These are phyloP conservation scores for Mystacides longicornis DNA, from an alignment of 2,888 invertebrate species.

Conservation along the genomic window DNA sequence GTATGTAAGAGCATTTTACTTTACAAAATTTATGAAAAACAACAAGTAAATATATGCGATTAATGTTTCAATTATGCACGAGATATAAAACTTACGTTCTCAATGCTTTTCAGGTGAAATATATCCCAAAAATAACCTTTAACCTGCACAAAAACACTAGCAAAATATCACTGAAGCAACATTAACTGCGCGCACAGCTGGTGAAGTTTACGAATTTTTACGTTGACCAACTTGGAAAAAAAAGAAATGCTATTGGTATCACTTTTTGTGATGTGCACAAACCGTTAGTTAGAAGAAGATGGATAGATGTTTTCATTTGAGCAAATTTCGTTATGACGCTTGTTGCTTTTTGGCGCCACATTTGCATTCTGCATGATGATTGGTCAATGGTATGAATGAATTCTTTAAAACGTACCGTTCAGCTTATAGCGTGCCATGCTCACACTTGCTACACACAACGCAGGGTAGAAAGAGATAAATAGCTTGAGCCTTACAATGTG, in stretches of 20 bases:
- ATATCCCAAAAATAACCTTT: not conserved
- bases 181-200: constrained; percentile 14
- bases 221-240: not conserved
- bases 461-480: not conserved
- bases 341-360: constrained; percentile 17
- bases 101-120: not conserved
- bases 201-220: constrained; percentile 6
- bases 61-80: not conserved
- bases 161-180: not conserved
- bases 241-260: constrained; percentile 3
- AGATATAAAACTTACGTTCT: not conserved
- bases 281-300: not conserved
- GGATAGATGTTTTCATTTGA: not conserved
- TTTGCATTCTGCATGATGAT: constrained; percentile 5
- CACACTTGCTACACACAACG: not conserved
- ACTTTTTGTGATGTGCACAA: constrained; percentile 2
- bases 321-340: constrained; percentile 9
- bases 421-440: not conserved
- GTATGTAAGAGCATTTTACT: not conserved
- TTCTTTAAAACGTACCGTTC: not conserved
- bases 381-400: not conserved
- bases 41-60: not conserved
- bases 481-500: not conserved
- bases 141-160: not conserved
- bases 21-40: not conserved